Evolutionary conservation across 2,888 invertebrate species (phyloP).

Genomic region (Temnothorax unifasciatus): DNA sequence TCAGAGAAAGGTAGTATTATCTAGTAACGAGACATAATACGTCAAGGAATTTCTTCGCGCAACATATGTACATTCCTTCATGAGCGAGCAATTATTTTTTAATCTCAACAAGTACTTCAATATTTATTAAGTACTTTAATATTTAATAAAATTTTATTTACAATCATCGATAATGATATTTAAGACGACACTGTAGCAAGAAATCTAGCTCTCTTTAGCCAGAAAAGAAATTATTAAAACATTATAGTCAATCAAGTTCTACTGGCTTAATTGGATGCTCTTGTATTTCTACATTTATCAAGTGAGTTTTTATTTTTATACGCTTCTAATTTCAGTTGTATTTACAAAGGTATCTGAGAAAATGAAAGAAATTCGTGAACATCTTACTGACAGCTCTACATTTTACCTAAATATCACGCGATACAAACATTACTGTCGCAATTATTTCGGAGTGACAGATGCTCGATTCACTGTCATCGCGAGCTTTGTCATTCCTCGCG

Average conservation of each 20-base stretch:
- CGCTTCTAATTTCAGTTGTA: not conserved
- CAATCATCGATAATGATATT: not conserved
- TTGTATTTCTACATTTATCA: not conserved
- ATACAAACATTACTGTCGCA: not conserved
- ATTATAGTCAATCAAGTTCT: not conserved
- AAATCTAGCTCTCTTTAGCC: not conserved
- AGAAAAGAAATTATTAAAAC: not conserved
- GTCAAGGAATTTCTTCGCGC: conserved; percentile 1
- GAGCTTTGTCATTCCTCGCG: not conserved
- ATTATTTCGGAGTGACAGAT: conserved; percentile 28
- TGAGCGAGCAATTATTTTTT: not conserved
- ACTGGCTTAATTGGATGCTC: not conserved
- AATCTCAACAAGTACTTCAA: not conserved
- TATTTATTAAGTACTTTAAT: not conserved
- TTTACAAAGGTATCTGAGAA: not conserved
- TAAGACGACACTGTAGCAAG: not conserved
- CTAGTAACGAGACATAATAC: conserved; percentile 29
- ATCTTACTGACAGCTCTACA: not conserved
- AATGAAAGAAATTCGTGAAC: not conserved
- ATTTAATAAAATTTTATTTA: not conserved
- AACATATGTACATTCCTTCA: not conserved
- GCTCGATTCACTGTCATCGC: conserved; percentile 1
- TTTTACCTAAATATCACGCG: not conserved
- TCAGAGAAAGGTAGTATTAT: not conserved
- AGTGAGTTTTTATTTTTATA: not conserved